Conservation (phyloP, 2,888 invertebrate genomes). For the Crossocerus cetratus region DNA sequence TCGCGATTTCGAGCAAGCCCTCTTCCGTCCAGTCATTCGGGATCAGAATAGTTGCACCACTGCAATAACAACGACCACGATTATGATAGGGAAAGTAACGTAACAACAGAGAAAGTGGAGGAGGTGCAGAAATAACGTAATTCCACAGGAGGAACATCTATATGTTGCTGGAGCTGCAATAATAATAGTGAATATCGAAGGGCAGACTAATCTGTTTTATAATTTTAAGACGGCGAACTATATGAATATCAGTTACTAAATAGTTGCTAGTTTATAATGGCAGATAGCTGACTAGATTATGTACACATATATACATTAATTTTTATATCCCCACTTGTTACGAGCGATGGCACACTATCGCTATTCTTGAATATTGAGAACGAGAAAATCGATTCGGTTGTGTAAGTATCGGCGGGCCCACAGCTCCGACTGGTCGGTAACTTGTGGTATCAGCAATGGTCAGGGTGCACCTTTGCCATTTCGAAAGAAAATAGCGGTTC, state of each 20-base stretch:
- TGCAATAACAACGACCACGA: conserved; percentile 53
- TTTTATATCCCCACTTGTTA: conserved; percentile 73
- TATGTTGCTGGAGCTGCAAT: conserved; percentile 67
- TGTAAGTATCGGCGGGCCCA: conserved; percentile 33
- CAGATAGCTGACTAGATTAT: conserved; percentile 69
- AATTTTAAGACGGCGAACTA: conserved; percentile 70
- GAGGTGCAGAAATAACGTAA: conserved; percentile 11
- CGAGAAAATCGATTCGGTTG: conserved; percentile 38
- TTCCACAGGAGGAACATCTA: conserved; percentile 43
- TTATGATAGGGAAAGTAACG: conserved; percentile 26
- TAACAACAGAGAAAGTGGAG: conserved; percentile 1
- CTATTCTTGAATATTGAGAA: conserved; percentile 53
- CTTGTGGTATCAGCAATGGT: conserved; percentile 29
- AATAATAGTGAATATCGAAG: conserved; percentile 64
- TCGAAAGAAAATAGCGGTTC: conserved; percentile 30
- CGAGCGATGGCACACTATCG: conserved; percentile 53
- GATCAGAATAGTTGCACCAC: conserved; percentile 53
- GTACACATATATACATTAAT: conserved; percentile 67
- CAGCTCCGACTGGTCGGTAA: conserved; percentile 36
- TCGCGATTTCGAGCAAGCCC: conserved; percentile 59
- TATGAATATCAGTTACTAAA: conserved; percentile 69
- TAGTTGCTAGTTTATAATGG: conserved; percentile 71
- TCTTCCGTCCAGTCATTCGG: conserved; percentile 67
- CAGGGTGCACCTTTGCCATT: conserved; percentile 35
- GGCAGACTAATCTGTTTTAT: conserved; percentile 71